Conservation (phyloP, 2,888 invertebrate species). For the Eupelmus urozonus region DNA sequence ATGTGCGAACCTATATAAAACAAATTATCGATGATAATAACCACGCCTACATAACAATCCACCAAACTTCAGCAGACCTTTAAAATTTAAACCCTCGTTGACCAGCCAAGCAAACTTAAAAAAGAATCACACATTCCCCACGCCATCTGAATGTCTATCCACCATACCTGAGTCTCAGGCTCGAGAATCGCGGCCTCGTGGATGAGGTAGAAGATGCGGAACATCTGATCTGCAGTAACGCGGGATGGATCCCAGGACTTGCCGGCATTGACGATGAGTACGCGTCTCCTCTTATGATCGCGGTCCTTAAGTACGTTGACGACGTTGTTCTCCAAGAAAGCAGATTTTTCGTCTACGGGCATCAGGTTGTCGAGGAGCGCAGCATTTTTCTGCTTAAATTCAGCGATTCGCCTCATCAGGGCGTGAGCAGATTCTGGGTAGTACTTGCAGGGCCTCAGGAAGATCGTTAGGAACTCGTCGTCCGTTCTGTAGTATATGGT, state of each 20-base stretch:
- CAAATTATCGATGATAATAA: no score
- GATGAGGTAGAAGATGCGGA: slow-evolving; percentile 88
- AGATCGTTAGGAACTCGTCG: slow-evolving; percentile 87
- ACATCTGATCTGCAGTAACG: slow-evolving; percentile 86
- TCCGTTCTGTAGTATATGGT: slow-evolving; percentile 85
- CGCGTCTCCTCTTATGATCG: slow-evolving; percentile 87
- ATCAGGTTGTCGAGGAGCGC: slow-evolving; percentile 82
- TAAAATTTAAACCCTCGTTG: no score
- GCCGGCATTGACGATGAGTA: slow-evolving; percentile 86
- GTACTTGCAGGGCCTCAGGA: slow-evolving; percentile 89
- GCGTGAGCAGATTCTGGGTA: slow-evolving; percentile 89
- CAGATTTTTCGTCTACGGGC: slow-evolving; percentile 83
- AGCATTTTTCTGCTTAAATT: slow-evolving; percentile 86
- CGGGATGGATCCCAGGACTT: slow-evolving; percentile 87
- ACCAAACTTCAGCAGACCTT: no score
- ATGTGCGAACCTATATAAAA: no score
- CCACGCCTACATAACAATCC: no score
- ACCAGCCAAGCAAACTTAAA: no score
- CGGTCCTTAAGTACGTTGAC: slow-evolving; percentile 87
- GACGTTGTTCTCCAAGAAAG: slow-evolving; percentile 85
- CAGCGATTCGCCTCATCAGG: slow-evolving; percentile 88
- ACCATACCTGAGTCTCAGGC: slow-evolving; percentile 85
- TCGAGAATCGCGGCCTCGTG: slow-evolving; percentile 88
- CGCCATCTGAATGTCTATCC: no score
- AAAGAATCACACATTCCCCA: no score